Conservation (phyloP, 92 coral and sea anemone genomes). For the Zoanthus sansibaricus region DNA sequence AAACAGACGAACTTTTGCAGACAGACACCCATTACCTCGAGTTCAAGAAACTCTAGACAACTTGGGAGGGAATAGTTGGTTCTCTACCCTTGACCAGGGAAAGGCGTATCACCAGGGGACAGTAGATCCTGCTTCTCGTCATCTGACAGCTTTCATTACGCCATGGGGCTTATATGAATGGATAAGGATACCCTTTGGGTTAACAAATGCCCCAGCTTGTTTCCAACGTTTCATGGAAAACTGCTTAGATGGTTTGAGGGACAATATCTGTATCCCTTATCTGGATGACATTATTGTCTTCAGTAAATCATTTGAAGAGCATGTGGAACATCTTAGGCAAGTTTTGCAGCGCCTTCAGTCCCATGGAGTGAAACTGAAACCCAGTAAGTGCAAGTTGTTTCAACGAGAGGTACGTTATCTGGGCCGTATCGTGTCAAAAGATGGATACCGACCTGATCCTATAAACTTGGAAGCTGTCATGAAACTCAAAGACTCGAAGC, state of each 20-base stretch:
- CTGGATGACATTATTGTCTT: neutral
- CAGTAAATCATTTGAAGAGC: constrained; percentile 61
- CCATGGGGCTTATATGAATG: constrained; percentile 64
- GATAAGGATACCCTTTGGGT: constrained; percentile 72
- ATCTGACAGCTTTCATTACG: constrained; percentile 51
- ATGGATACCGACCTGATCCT: constrained; percentile 71
- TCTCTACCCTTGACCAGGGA: constrained; percentile 72
- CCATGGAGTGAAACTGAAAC: constrained; percentile 62
- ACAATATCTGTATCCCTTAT: constrained; percentile 50
- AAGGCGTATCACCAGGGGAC: constrained; percentile 1
- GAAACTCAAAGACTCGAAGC: constrained; percentile 55
- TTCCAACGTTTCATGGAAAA: constrained; percentile 80
- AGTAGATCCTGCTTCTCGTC: constrained; percentile 59
- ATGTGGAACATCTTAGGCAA: constrained; percentile 60
- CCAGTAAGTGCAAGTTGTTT: constrained; percentile 69
- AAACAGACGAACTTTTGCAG: constrained; percentile 62
- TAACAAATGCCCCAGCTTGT: constrained; percentile 74
- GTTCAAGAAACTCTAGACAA: constrained; percentile 69
- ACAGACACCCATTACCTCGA: constrained; percentile 75
- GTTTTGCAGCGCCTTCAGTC: constrained; percentile 57
- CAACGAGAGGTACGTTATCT: constrained; percentile 69
- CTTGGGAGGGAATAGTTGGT: constrained; percentile 72
- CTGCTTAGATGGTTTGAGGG: constrained; percentile 64
- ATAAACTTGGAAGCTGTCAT: constrained; percentile 55
- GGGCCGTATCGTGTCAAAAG: constrained; percentile 67